A percentile compares a stretch with the other conserved stretches of the same genome.
phyloP scores from a whole-genome alignment of 2,888 invertebrate species.

The Odontocolon sp. region DNA sequence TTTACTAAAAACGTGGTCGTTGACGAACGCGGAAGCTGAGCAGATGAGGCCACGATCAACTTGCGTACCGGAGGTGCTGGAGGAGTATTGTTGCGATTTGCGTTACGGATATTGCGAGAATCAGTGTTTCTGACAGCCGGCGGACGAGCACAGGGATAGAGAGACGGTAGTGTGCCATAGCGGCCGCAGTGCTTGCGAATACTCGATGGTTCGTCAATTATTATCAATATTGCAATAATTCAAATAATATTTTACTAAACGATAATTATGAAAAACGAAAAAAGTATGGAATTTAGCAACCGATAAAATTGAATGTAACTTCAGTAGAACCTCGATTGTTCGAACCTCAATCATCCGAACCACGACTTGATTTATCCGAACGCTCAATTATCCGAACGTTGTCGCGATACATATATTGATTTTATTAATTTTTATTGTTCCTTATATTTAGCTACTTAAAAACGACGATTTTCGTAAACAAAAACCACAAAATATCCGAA shows the following conservation, averaged over 20 bases:
- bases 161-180: constrained; percentile 79
- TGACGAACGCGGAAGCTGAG: constrained; percentile 62
- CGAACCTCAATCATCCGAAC: too few relatives aligned
- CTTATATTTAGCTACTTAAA: too few relatives aligned
- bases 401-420: too few relatives aligned
- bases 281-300: too few relatives aligned
- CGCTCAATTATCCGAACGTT: too few relatives aligned
- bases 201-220: constrained; percentile 79
- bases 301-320: too few relatives aligned
- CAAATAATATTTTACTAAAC: background rate
- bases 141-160: constrained; percentile 76
- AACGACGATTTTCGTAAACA: too few relatives aligned
- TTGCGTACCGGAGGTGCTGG: constrained; percentile 74
- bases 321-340: too few relatives aligned
- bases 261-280: too few relatives aligned
- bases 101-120: constrained; percentile 73
- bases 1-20: constrained; percentile 23
- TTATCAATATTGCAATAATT: background rate
- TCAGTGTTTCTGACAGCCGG: constrained; percentile 77
- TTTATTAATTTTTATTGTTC: too few relatives aligned
- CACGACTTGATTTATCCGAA: too few relatives aligned
- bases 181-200: constrained; percentile 79
- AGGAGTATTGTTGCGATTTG: constrained; percentile 75
- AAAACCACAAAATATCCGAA: too few relatives aligned
- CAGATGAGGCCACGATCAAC: constrained; percentile 78